Evolutionary conservation across 1,140 invertebrate species (phyloP).

Genomic region (Patella vulgata): DNA sequence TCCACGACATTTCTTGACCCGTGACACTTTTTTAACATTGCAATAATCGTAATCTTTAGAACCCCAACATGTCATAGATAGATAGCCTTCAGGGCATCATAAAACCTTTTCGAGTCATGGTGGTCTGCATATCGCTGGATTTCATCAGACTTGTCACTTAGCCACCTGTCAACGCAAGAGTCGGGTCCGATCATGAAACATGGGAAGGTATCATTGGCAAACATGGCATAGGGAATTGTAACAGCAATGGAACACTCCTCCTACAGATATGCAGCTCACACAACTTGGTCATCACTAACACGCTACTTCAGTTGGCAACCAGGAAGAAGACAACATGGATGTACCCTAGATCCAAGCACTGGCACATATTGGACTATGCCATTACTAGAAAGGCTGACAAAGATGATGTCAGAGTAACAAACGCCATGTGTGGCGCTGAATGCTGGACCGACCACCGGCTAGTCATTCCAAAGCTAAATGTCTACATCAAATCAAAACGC

Average conservation of each 20-base stretch:
- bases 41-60: too few species aligned
- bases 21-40: too few species aligned
- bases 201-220: conserved; percentile 30
- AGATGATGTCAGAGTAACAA: conserved; percentile 23
- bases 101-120: conserved; percentile 3
- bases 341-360: conserved; percentile 32
- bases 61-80: too few species aligned
- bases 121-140: conserved; percentile 4
- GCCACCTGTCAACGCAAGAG: conserved; percentile 12
- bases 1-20: too few species aligned
- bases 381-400: too few species aligned
- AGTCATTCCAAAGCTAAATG: conserved; percentile 8
- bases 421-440: conserved; percentile 25
- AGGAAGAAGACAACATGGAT: conserved; percentile 31
- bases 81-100: too few species aligned
- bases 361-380: conserved; percentile 35
- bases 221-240: conserved; percentile 29
- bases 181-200: conserved; percentile 6
- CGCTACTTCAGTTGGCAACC: conserved; percentile 18
- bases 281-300: conserved; percentile 37
- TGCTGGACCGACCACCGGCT: conserved; percentile 35
- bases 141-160: conserved; percentile 1
- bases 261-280: conserved; percentile 24
- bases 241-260: conserved; percentile 31
- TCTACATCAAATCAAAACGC: conserved; percentile 3